A percentile compares a stretch with the other conserved stretches of the same genome.
phyloP scores from a whole-genome alignment of 2,797 vertebrate genomes.

The Avahi laniger region DNA sequence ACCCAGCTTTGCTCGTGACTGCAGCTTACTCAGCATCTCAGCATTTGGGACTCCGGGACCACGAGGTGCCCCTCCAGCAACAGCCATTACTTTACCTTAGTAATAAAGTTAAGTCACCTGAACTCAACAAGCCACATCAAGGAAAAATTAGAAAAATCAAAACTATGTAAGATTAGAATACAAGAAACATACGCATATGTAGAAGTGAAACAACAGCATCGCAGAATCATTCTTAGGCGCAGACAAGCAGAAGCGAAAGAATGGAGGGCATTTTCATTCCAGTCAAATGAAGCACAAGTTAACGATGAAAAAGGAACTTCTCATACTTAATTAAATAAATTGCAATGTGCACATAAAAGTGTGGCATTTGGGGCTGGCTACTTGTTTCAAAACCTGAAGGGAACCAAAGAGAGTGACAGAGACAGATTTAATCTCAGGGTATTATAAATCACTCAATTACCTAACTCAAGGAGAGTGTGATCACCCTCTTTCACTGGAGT shows the following conservation, averaged over 20 bases:
- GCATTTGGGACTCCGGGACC: not conserved
- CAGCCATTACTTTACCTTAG: conserved; percentile 16
- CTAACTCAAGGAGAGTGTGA: not conserved
- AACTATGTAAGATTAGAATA: not conserved
- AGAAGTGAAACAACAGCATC: not conserved
- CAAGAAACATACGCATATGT: not conserved
- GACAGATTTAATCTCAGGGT: not conserved
- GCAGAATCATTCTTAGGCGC: not conserved
- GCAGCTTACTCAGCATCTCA: not conserved
- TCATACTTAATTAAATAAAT: not conserved
- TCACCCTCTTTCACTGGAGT: not conserved
- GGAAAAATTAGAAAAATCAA: conserved; percentile 19
- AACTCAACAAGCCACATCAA: conserved; percentile 48
- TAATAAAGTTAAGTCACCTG: not conserved
- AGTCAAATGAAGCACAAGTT: not conserved
- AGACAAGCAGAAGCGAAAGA: not conserved
- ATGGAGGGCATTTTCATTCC: not conserved
- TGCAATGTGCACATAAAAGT: not conserved
- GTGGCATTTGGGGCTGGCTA: not conserved
- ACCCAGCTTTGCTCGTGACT: not conserved
- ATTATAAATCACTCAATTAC: not conserved
- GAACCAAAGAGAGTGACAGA: not conserved
- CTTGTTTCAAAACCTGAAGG: conserved; percentile 26
- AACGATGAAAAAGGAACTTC: not conserved
- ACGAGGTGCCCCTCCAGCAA: not conserved